phyloP scores from a whole-genome alignment of 1,140 invertebrate species.

The Spodoptera frugiperda region DNA sequence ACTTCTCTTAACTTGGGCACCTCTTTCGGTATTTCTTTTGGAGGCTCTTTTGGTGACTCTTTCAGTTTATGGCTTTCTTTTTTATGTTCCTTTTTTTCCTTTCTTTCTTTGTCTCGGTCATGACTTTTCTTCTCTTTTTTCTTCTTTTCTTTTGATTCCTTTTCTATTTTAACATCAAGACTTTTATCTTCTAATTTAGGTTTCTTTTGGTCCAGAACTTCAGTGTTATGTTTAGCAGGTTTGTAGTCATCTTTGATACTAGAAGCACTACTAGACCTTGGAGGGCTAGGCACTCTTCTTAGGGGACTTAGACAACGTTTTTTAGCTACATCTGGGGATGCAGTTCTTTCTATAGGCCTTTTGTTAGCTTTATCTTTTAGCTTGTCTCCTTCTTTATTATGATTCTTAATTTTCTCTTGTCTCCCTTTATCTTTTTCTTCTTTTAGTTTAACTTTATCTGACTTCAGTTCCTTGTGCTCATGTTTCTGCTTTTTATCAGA shows the following conservation, averaged over 20 bases:
- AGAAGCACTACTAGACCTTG: slow-evolving; percentile 77
- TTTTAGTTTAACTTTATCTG: slow-evolving; percentile 85
- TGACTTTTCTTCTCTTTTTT: slow-evolving; percentile 86
- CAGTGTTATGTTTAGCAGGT: slow-evolving; percentile 71
- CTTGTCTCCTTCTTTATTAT: slow-evolving; percentile 88
- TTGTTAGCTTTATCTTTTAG: slow-evolving; percentile 87
- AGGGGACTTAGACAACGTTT: slow-evolving; percentile 88
- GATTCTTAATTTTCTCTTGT: slow-evolving; percentile 88
- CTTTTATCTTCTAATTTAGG: slow-evolving; percentile 78
- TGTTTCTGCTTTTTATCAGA: slow-evolving; percentile 88
- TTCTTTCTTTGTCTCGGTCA: slow-evolving; percentile 86
- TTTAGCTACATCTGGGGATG: slow-evolving; percentile 85
- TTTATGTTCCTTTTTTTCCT: slow-evolving; percentile 85
- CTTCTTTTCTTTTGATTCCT: slow-evolving; percentile 82
- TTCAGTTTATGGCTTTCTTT: slow-evolving; percentile 86
- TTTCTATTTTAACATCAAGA: slow-evolving; percentile 72
- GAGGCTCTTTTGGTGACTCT: slow-evolving; percentile 80
- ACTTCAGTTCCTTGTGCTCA: slow-evolving; percentile 85
- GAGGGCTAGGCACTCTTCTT: slow-evolving; percentile 78
- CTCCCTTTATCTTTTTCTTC: slow-evolving; percentile 88
- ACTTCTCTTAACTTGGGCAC: slow-evolving; percentile 80
- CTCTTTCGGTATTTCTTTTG: slow-evolving; percentile 81
- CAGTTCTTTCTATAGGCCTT: slow-evolving; percentile 78
- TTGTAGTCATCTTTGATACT: slow-evolving; percentile 85
- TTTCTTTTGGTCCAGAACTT: slow-evolving; percentile 82